Conservation (phyloP, 2,113 vertebrate species). For the Acrocephalus kingi region DNA sequence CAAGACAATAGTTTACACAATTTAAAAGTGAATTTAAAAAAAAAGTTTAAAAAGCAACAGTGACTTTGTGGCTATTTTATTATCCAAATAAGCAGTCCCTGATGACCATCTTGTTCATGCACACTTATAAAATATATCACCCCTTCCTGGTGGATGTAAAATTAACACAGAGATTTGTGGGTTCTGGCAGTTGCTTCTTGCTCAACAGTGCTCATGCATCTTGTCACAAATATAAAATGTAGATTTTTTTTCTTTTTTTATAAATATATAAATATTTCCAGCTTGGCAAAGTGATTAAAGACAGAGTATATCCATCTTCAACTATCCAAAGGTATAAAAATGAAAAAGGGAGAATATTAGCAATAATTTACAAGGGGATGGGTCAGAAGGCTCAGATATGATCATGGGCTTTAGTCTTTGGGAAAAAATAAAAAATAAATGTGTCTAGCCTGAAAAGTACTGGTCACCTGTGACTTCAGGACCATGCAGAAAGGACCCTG, state of each 20-base stretch:
- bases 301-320: neutral
- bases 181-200: slow-evolving; percentile 4
- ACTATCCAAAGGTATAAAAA: slow-evolving; percentile 17
- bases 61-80: neutral
- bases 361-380: neutral
- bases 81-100: neutral
- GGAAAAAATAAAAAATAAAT: neutral
- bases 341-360: slow-evolving; percentile 2
- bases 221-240: slow-evolving; percentile 45
- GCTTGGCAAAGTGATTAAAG: slow-evolving; percentile 44
- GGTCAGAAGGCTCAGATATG: neutral
- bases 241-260: neutral
- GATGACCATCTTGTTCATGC: neutral
- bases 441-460: neutral
- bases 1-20: neutral
- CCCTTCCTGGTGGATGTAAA: neutral
- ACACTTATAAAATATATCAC: neutral
- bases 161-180: slow-evolving; percentile 38
- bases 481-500: neutral
- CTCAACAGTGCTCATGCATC: neutral
- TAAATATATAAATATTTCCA: slow-evolving; percentile 24
- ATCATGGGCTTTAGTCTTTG: neutral
- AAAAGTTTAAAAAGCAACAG: neutral
- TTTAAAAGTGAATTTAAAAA: neutral
- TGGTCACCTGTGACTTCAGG: neutral